Evolutionary conservation across 2,113 vertebrate genomes (phyloP).

Genomic region (Grallaria varia): DNA sequence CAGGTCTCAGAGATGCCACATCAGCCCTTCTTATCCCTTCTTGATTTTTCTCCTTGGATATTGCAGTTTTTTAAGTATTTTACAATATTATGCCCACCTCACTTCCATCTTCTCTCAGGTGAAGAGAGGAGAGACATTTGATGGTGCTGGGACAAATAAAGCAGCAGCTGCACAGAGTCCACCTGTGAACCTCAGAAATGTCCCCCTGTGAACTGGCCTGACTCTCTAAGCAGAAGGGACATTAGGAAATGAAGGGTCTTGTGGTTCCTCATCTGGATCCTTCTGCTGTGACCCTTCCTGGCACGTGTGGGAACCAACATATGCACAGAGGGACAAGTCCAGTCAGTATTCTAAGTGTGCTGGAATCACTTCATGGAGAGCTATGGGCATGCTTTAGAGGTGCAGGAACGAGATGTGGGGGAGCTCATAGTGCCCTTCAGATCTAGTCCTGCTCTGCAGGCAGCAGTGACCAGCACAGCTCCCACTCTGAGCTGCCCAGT

Average conservation of each 20-base stretch:
- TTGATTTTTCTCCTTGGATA: not conserved
- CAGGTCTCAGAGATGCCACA: not conserved
- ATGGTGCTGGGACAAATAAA: not conserved
- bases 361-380: not conserved
- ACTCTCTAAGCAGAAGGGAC: not conserved
- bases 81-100: not conserved
- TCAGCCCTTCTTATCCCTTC: not conserved
- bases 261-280: not conserved
- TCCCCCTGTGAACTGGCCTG: not conserved
- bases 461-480: not conserved
- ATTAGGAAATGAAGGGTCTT: not conserved
- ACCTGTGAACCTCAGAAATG: not conserved
- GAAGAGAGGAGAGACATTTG: not conserved
- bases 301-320: fast-evolving
- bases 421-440: not conserved
- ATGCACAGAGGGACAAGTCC: not conserved
- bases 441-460: not conserved
- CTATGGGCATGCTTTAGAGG: not conserved
- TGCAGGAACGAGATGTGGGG: not conserved
- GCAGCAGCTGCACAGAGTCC: not conserved
- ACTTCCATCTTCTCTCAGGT: not conserved
- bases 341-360: not conserved
- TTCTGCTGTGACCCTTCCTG: not conserved
- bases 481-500: not conserved
- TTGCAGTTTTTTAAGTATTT: not conserved